Conservation (phyloP, 2,797 vertebrate species). For the Coluber constrictor region DNA sequence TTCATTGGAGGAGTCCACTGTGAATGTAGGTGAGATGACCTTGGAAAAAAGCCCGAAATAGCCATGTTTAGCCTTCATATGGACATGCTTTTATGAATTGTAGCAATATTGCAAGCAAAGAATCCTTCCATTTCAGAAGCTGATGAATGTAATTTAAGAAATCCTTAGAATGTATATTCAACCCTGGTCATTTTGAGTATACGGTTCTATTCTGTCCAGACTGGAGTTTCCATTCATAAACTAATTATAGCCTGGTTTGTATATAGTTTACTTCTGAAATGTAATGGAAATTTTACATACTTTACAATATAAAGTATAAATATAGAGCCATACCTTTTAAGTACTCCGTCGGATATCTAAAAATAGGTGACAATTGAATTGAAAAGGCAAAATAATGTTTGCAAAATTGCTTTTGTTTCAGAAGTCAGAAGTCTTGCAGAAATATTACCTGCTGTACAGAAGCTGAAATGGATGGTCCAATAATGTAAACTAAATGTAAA, state of each 20-base stretch:
- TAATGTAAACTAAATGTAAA: conserved; percentile 43
- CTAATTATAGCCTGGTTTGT: background rate
- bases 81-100: background rate
- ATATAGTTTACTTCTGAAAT: background rate
- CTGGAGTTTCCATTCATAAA: background rate
- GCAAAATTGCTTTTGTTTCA: conserved; percentile 64
- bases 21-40: background rate
- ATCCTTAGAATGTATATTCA: background rate
- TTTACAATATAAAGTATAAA: background rate
- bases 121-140: background rate
- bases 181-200: background rate
- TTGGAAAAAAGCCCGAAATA: background rate
- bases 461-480: conserved; percentile 69
- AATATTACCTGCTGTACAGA: conserved; percentile 78
- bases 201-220: background rate
- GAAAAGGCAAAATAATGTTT: background rate
- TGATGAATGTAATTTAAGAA: background rate
- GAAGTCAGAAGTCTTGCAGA: conserved; percentile 78
- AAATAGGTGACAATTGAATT: background rate
- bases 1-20: background rate
- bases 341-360: background rate
- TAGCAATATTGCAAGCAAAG: background rate
- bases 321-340: background rate
- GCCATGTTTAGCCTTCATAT: background rate
- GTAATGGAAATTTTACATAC: background rate